Conservation (phyloP, 2,797 vertebrate genomes). For the Microctenopoma stevenorrisi region DNA sequence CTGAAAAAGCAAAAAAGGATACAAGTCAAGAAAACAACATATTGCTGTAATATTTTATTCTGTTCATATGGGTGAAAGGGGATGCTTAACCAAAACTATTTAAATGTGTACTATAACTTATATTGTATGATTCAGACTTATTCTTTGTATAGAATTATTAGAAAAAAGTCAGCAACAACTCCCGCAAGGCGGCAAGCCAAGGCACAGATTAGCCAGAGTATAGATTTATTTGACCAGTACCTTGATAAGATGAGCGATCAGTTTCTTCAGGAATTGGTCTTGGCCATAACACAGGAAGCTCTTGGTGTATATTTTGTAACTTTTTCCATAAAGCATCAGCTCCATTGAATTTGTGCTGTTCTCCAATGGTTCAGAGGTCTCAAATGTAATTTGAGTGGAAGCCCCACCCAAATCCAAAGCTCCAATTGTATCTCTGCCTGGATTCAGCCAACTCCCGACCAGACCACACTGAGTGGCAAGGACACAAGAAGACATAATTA, state of each 20-base stretch:
- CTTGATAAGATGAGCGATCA: conserved; percentile 71
- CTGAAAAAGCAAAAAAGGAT: conserved; percentile 49
- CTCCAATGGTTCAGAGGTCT: conserved; percentile 67
- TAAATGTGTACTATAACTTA: no score
- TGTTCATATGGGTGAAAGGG: not conserved
- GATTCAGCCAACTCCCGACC: conserved; percentile 83
- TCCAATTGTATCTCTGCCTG: conserved; percentile 78
- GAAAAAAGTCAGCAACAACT: no score
- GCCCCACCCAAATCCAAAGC: conserved; percentile 90
- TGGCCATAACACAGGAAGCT: conserved; percentile 90
- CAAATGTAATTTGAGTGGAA: conserved; percentile 89
- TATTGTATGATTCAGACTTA: no score
- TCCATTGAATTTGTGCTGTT: conserved; percentile 62
- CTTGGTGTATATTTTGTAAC: conserved; percentile 86
- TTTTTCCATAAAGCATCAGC: conserved; percentile 83
- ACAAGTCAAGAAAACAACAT: not conserved
- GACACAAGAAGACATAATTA: not conserved
- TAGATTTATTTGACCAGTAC: conserved; percentile 42
- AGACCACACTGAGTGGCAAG: conserved; percentile 82
- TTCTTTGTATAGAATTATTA: no score
- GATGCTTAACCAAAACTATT: no score
- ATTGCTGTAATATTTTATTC: not conserved
- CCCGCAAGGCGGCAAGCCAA: no score
- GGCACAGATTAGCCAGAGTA: not conserved
- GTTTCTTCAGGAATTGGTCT: conserved; percentile 78